A percentile compares a stretch with the other conserved stretches of the same genome.
phyloP scores from a whole-genome alignment of 2,113 vertebrate species.

The Apodemus sylvaticus region DNA sequence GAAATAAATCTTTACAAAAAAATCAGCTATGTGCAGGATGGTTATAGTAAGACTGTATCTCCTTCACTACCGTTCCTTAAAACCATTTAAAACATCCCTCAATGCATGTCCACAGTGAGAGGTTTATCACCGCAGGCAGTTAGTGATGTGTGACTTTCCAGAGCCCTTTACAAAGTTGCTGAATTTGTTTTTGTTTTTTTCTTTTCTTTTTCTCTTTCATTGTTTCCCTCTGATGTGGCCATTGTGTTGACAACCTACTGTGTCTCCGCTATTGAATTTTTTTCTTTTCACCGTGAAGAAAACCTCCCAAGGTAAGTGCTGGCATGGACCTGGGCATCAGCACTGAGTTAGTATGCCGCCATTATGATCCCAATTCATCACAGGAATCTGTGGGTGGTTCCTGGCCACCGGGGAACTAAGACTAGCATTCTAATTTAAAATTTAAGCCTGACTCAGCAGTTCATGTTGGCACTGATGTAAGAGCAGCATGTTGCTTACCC shows the following conservation, averaged over 20 bases:
- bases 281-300: slow-evolving; percentile 79
- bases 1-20: too few relatives aligned
- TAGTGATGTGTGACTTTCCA: slow-evolving; percentile 29
- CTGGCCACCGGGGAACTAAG: slow-evolving; percentile 20
- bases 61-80: background rate
- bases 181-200: slow-evolving; percentile 70
- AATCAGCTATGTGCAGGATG: background rate
- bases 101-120: background rate
- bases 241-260: slow-evolving; percentile 60
- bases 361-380: background rate
- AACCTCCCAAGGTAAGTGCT: slow-evolving; percentile 86
- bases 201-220: slow-evolving; percentile 74
- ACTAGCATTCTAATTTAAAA: background rate
- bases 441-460: background rate
- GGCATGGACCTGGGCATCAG: background rate
- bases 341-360: background rate
- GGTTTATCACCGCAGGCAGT: background rate
- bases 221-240: slow-evolving; percentile 66
- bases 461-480: background rate
- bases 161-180: slow-evolving; percentile 30
- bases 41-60: slow-evolving; percentile 9
- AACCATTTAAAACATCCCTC: background rate
- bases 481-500: background rate
- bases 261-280: slow-evolving; percentile 57
- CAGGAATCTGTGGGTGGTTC: background rate